Evolutionary conservation across 2,113 vertebrate genomes (phyloP).

Genomic region (Symphodus melops): DNA sequence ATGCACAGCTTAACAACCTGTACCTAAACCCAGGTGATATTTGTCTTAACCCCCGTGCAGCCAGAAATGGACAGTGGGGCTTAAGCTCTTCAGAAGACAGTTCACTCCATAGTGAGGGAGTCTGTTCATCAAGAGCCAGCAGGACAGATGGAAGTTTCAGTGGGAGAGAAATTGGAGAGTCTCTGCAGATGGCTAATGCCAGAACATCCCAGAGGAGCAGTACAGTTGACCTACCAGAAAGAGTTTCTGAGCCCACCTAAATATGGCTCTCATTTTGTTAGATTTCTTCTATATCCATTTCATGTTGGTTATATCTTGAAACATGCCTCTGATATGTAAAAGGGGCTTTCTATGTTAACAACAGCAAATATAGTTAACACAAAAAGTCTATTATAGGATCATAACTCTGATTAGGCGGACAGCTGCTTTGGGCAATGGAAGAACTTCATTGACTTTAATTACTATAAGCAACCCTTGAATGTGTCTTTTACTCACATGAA

Average conservation of each 20-base stretch:
- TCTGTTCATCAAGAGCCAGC: constrained; percentile 14
- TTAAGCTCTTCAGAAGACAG: constrained; percentile 27
- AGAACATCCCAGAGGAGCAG: constrained; percentile 39
- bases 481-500: no score
- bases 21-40: constrained; percentile 32
- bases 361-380: no score
- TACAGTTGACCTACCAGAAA: constrained; percentile 30
- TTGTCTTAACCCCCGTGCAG: constrained; percentile 32
- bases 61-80: constrained; percentile 11
- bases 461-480: no score
- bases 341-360: no score
- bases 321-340: constrained; percentile 3
- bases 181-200: constrained; percentile 41
- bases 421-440: no score
- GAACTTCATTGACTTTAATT: no score
- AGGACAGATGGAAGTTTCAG: constrained; percentile 40
- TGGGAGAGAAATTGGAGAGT: constrained; percentile 34
- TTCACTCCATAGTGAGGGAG: constrained; percentile 8
- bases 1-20: constrained; percentile 18
- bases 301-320: constrained; percentile 5
- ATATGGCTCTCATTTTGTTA: constrained; percentile 40
- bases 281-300: constrained; percentile 13
- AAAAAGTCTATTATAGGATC: no score
- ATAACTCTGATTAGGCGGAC: no score
- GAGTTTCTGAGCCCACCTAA: background rate